Conservation (phyloP, 1,140 invertebrate genomes). For the Branchinecta lindahli region DNA sequence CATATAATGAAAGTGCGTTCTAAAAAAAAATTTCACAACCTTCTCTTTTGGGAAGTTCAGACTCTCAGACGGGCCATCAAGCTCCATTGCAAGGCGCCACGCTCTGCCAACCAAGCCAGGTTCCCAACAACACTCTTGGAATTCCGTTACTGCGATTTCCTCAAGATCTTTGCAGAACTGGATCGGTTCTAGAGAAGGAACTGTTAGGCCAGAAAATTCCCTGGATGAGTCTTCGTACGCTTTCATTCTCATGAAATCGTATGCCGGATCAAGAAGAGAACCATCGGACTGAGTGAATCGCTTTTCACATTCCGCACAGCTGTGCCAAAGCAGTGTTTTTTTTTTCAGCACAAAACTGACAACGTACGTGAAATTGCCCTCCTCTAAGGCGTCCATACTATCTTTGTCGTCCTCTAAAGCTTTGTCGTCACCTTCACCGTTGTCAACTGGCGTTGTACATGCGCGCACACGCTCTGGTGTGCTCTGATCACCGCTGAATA, state of each 20-base stretch:
- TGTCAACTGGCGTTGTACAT: constrained; percentile 8
- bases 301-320: constrained; percentile 4
- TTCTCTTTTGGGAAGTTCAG: constrained; percentile 5
- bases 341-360: constrained; percentile 8
- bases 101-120: constrained; percentile 7
- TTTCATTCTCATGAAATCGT: too few species aligned
- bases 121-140: constrained; percentile 8
- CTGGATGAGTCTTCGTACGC: constrained; percentile 7
- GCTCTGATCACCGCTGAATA: constrained; percentile 5
- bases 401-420: too few species aligned
- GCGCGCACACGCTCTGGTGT: constrained; percentile 7
- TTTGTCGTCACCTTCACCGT: constrained; percentile 3
- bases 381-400: constrained; percentile 7
- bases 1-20: constrained; percentile 9
- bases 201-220: constrained; percentile 8
- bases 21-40: constrained; percentile 6
- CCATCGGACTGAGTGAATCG: constrained; percentile 7
- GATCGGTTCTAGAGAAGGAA: constrained; percentile 8
- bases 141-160: constrained; percentile 5
- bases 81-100: constrained; percentile 4
- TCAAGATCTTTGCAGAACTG: constrained; percentile 5
- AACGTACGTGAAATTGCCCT: constrained; percentile 5
- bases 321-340: constrained; percentile 4
- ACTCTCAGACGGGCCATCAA: constrained; percentile 3
- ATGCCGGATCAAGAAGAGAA: constrained; percentile 1